A percentile compares a stretch with the other conserved stretches of the same genome.
Evolutionary conservation across 2,888 invertebrate species (phyloP).

Genomic region (Drosophila acutilabella): DNA sequence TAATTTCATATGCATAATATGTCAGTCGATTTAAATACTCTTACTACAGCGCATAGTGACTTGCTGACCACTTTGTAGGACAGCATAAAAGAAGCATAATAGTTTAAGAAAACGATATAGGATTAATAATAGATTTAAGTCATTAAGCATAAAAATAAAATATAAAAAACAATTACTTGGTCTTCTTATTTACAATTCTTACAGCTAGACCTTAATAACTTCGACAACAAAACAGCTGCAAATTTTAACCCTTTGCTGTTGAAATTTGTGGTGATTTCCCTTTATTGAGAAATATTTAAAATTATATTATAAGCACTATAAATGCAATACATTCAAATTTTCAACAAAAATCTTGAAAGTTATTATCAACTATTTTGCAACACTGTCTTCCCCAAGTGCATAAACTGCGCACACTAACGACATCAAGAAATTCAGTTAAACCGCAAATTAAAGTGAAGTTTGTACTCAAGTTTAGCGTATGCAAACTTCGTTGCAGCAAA

Average conservation of each 20-base stretch:
- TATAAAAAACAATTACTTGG: background rate
- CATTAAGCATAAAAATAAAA: background rate
- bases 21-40: background rate
- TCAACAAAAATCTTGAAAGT: background rate
- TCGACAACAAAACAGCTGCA: background rate
- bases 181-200: background rate
- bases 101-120: background rate
- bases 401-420: constrained; percentile 1
- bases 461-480: constrained; percentile 39
- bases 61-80: background rate
- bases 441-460: constrained; percentile 17
- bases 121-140: background rate
- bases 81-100: background rate
- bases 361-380: background rate
- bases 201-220: no score
- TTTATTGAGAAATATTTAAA: no score
- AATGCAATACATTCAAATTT: no score
- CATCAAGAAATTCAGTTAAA: constrained; percentile 7
- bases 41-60: background rate
- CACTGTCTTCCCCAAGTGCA: background rate
- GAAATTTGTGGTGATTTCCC: no score
- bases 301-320: no score
- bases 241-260: no score
- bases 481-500: constrained; percentile 45
- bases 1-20: constrained; percentile 45